Evolutionary conservation across 2,113 vertebrate genomes (phyloP).

Genomic region (Glaucidium brasilianum): DNA sequence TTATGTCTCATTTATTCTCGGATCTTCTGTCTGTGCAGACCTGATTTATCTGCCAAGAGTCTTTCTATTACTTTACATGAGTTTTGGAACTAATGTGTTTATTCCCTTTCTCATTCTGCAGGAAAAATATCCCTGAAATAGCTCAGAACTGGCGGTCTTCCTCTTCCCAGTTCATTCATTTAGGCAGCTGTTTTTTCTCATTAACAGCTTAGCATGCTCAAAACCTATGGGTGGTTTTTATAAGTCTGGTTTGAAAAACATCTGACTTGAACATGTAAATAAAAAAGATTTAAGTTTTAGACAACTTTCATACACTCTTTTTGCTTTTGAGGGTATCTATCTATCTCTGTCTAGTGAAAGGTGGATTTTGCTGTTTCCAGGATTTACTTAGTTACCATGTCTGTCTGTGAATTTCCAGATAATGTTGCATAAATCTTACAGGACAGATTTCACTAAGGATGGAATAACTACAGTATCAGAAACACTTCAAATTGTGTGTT

Average conservation of each 20-base stretch:
- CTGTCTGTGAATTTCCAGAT: background rate
- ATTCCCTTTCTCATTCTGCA: background rate
- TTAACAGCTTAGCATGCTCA: background rate
- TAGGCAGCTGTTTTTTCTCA: background rate
- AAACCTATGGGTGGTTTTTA: rapidly evolving
- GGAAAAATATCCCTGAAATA: background rate
- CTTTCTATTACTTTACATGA: background rate
- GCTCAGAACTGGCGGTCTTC: background rate
- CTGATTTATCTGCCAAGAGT: background rate
- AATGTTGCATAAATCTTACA: background rate
- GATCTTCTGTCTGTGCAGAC: background rate
- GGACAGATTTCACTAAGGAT: background rate
- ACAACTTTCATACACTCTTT: background rate
- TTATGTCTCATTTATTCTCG: background rate
- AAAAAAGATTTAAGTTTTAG: background rate
- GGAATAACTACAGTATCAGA: background rate
- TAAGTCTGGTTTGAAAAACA: background rate
- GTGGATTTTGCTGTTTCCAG: background rate
- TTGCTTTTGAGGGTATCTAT: background rate
- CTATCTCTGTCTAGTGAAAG: background rate
- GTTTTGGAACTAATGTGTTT: background rate
- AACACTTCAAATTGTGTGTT: background rate
- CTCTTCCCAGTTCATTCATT: background rate
- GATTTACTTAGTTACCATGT: background rate
- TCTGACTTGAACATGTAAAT: background rate